Evolutionary conservation across 2,113 vertebrate species (phyloP).

Genomic region (Corythornis vintsioides): DNA sequence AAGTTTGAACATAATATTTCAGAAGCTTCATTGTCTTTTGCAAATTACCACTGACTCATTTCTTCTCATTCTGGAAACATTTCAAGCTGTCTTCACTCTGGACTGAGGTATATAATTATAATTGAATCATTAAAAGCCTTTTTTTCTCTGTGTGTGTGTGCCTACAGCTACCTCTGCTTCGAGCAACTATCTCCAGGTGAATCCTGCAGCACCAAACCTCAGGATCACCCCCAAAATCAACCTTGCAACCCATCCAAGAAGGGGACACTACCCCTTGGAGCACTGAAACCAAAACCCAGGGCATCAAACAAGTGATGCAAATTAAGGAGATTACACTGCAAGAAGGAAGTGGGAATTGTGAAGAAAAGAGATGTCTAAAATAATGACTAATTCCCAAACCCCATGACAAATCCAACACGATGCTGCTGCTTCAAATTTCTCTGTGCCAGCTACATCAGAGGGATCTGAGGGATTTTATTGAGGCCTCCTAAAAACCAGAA

Average conservation of each 20-base stretch:
- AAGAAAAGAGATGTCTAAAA: not conserved
- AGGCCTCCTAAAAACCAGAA: not conserved
- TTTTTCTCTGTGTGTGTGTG: not conserved
- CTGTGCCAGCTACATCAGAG: not conserved
- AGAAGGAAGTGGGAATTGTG: not conserved
- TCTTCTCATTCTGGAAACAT: conserved; percentile 13
- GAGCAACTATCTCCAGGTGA: conserved; percentile 10
- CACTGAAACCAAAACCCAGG: not conserved
- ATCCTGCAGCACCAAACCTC: not conserved
- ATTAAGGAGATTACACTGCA: not conserved
- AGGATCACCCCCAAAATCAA: not conserved
- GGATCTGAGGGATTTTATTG: not conserved
- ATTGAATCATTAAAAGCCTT: conserved; percentile 5
- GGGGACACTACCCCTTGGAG: not conserved
- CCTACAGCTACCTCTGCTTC: not conserved
- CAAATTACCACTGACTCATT: conserved; percentile 52
- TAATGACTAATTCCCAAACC: not conserved
- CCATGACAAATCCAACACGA: not conserved
- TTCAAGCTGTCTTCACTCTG: conserved; percentile 21
- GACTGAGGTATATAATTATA: not conserved
- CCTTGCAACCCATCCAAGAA: not conserved
- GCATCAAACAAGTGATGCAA: not conserved
- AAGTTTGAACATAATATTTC: conserved; percentile 53
- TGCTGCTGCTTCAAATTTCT: not conserved
- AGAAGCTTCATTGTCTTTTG: conserved; percentile 29